Base-by-base conservation (phyloP, 1,140 invertebrate species). In the Lanistes nyassanus region DNA sequence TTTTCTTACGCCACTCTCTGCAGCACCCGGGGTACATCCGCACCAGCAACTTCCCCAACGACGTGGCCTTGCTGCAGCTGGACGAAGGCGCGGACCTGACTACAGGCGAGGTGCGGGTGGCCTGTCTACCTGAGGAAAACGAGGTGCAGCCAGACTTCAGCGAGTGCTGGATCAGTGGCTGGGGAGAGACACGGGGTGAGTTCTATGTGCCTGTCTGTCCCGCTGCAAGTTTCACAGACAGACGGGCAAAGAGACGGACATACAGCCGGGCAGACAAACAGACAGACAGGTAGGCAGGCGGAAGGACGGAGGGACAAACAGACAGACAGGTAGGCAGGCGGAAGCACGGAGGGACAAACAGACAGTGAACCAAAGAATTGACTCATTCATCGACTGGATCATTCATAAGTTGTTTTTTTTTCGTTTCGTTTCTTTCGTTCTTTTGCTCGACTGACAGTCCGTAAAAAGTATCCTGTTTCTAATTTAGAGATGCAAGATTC, bases 121-220 rank as follows among this genome's bases (percentile, higher is more conserved):
- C 85, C 6, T 86, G 85, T 71, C 75, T 86, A 6, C 83, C 84
- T 2, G 55, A 66, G 11, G 42, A 75, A 19, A 31, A 29, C 5
- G 47, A 73, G 21, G 19, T 39, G n/a, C 37, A 66, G 21, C 60
- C 60, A 7, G 66, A 72, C 55, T 60, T 72, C 31, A 77, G 74
- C 23, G 47, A 81, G 26, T 86, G 85, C 66, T 84, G 81, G 78
- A 82, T 84, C 65, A 83, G 82, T 69, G 85, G 85, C 23, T 86
- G 85, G 85, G 85, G 85, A 42, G 81, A 81, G 29, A 84, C 85
- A 1, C 71, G 75, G 77, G 83, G 85, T 86, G 77, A 78, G 51
- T 68, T n/a, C 29, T 60, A 11, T 5, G 23, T 60, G 9, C n/a
- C n/a, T 60, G 1, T 11, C 29, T 23, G 13, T 60, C 23, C 11